These are phyloP conservation scores for Corbicula japonica DNA, from an alignment of 2,888 invertebrate species.

Conservation along the genomic window DNA sequence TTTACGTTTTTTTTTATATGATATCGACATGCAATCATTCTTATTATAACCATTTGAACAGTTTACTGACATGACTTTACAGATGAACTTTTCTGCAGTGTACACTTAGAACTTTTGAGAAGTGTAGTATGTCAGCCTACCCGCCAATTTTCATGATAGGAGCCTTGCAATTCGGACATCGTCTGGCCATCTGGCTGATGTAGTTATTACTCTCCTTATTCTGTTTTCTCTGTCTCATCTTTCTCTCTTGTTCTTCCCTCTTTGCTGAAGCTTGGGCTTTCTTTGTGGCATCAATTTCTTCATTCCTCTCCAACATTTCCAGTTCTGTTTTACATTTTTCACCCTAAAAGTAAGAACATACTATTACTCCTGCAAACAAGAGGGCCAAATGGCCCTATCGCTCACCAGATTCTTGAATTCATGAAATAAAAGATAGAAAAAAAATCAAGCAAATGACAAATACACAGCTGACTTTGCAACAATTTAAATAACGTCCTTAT, in stretches of 20 bases:
- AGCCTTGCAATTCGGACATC: conserved; percentile 71
- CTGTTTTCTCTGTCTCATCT: conserved; percentile 36
- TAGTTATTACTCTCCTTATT: conserved; percentile 37
- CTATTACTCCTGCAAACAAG: neutral
- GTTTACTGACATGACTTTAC: neutral
- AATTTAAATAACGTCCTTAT: too few species aligned
- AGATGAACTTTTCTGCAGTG: too few species aligned
- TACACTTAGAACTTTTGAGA: too few species aligned
- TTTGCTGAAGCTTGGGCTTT: too few species aligned
- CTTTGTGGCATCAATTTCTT: conserved; percentile 23
- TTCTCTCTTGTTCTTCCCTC: conserved; percentile 27
- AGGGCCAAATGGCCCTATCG: neutral
- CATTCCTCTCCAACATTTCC: conserved; percentile 23
- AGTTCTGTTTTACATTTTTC: conserved; percentile 41
- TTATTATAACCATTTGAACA: neutral
- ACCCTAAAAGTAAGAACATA: conserved; percentile 46
- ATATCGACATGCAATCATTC: neutral
- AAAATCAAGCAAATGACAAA: neutral
- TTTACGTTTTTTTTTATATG: neutral
- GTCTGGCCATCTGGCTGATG: conserved; percentile 48
- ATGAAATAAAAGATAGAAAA: neutral
- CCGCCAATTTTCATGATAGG: conserved; percentile 73
- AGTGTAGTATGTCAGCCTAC: conserved; percentile 58
- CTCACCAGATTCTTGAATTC: neutral
- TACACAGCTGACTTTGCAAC: neutral